Evolutionary conservation across 2,888 invertebrate genomes (phyloP).

Genomic region (Alviniconcha strummeri): DNA sequence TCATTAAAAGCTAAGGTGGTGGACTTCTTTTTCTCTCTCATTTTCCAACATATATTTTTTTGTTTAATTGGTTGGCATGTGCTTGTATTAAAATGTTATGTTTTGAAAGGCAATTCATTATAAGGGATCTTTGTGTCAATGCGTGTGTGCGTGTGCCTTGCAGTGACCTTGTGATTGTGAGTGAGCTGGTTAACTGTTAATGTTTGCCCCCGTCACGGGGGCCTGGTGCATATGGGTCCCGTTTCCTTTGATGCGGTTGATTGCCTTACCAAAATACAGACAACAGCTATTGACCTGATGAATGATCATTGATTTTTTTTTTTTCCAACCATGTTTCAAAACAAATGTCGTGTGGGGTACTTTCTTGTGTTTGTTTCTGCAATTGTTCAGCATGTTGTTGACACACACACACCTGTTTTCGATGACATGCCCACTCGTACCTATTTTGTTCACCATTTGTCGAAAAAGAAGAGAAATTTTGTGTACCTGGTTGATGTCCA

Average conservation of each 20-base stretch:
- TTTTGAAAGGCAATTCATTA: not conserved
- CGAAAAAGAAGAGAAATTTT: not conserved
- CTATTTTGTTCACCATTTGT: constrained; percentile 5
- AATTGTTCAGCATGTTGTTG: not conserved
- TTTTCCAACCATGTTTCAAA: constrained; percentile 16
- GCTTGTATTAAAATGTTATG: constrained; percentile 7
- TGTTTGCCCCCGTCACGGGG: constrained; percentile 15
- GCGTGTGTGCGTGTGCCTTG: too few species aligned
- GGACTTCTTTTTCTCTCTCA: not conserved
- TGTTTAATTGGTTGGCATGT: not conserved
- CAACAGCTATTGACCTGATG: constrained; percentile 1
- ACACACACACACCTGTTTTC: not conserved
- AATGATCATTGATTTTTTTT: not conserved
- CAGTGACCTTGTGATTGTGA: too few species aligned
- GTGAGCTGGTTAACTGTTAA: not conserved
- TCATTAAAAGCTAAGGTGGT: constrained; percentile 17
- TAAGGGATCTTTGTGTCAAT: not conserved
- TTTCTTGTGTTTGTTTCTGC: not conserved
- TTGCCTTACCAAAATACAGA: constrained; percentile 23
- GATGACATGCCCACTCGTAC: not conserved
- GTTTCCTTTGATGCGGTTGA: constrained; percentile 25
- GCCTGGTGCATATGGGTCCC: constrained; percentile 18
- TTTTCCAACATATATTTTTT: not conserved
- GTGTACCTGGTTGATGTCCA: not conserved
- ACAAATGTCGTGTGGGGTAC: constrained; percentile 6